Evolutionary conservation across 2,888 invertebrate species (phyloP).

Genomic region (Mayetiola destructor): DNA sequence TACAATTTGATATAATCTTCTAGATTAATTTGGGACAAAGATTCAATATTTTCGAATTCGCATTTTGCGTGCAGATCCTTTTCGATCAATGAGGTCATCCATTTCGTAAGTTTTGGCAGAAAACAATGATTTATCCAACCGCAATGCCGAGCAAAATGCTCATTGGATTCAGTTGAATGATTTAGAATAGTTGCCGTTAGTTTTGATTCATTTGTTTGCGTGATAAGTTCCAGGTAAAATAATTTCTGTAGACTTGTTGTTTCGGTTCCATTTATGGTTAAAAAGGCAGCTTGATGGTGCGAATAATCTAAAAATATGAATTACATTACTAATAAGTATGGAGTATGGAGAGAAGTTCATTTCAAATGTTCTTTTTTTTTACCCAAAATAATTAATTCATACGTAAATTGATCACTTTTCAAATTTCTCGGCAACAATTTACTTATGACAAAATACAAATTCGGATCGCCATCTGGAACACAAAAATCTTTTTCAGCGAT

Average conservation of each 20-base stretch:
- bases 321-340: too few species aligned
- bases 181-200: background rate
- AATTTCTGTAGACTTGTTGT: too few species aligned
- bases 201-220: too few species aligned
- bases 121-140: slow-evolving; percentile 26
- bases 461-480: too few species aligned
- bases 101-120: slow-evolving; percentile 30
- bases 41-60: slow-evolving; percentile 35
- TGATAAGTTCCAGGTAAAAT: too few species aligned
- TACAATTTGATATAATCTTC: slow-evolving; percentile 60
- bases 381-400: background rate
- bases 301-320: background rate
- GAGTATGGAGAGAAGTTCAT: too few species aligned
- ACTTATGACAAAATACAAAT: too few species aligned
- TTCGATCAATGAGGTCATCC: slow-evolving; percentile 32
- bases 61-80: slow-evolving; percentile 46
- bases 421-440: slow-evolving; percentile 1
- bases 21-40: slow-evolving; percentile 49
- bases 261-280: too few species aligned
- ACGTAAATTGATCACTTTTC: background rate
- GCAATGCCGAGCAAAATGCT: background rate
- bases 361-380: background rate
- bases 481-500: too few species aligned
- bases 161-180: background rate
- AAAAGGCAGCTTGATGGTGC: background rate